Conservation (phyloP, 1,140 invertebrate genomes). For the Physella acuta region DNA sequence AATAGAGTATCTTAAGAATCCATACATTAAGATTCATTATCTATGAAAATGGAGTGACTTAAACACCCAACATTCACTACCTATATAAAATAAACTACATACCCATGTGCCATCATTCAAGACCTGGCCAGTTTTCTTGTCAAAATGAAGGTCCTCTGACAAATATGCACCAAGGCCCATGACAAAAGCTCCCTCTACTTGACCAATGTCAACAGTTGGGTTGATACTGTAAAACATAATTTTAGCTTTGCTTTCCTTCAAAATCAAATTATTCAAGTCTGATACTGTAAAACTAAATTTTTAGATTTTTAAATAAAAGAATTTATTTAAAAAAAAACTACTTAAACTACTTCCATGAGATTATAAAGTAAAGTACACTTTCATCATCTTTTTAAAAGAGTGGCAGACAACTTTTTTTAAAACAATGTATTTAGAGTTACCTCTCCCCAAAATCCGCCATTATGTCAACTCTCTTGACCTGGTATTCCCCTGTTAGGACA, state of each 20-base stretch:
- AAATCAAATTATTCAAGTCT: too few relatives aligned
- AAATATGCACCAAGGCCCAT: slow-evolving; percentile 85
- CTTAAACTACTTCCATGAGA: not conserved
- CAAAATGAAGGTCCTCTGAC: slow-evolving; percentile 73
- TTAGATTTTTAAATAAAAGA: too few relatives aligned
- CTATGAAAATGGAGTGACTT: too few relatives aligned
- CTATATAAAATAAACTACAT: too few relatives aligned
- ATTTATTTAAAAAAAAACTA: not conserved
- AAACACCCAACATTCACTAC: too few relatives aligned
- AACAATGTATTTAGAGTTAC: slow-evolving; percentile 18
- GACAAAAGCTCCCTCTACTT: slow-evolving; percentile 83
- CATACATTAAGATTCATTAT: too few relatives aligned
- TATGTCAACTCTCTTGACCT: slow-evolving; percentile 62
- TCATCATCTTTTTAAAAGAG: too few relatives aligned
- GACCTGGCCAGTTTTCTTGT: slow-evolving; percentile 69
- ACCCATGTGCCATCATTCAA: slow-evolving; percentile 79
- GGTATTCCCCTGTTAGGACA: slow-evolving; percentile 37
- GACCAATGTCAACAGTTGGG: slow-evolving; percentile 73
- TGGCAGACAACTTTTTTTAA: too few relatives aligned
- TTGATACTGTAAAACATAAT: slow-evolving; percentile 46
- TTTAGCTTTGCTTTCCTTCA: too few relatives aligned
- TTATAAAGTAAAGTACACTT: not conserved
- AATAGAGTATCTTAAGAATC: too few relatives aligned
- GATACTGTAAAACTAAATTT: too few relatives aligned
- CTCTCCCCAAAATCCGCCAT: slow-evolving; percentile 55